Evolutionary conservation across 2,113 vertebrate genomes (phyloP).

Genomic region (Anas platyrhynchos): DNA sequence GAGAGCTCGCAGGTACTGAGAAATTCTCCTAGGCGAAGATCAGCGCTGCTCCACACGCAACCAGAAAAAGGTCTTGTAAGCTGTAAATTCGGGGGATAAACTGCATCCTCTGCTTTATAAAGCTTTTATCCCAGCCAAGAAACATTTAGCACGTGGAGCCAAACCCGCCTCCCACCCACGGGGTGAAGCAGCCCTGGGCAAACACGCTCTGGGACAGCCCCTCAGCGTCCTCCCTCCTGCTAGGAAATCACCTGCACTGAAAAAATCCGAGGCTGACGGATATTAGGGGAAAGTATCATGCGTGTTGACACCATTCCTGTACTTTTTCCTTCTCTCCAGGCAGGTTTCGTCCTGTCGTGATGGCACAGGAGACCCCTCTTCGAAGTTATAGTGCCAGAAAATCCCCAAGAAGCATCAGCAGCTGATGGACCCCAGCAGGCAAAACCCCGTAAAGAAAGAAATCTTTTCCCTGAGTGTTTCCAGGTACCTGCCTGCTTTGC

Average conservation of each 20-base stretch:
- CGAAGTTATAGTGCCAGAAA: background rate
- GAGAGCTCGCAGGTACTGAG: background rate
- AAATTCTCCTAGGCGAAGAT: background rate
- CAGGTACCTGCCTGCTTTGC: background rate
- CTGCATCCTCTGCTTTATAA: background rate
- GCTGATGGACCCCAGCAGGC: background rate
- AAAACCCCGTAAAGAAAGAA: background rate
- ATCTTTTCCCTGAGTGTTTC: background rate
- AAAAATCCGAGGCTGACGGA: background rate
- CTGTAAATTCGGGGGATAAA: background rate
- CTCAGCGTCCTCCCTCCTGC: background rate
- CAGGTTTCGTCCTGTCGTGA: background rate
- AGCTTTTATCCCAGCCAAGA: background rate
- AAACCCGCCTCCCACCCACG: background rate
- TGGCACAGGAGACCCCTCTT: too few species aligned
- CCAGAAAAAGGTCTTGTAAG: background rate
- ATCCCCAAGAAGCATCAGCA: background rate
- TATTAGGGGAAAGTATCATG: fast-evolving
- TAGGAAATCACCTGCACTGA: background rate
- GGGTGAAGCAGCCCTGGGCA: background rate
- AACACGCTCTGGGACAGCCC: background rate
- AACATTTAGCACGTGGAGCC: background rate
- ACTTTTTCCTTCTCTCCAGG: background rate
- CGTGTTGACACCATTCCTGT: background rate
- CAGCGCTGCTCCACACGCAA: background rate